Base-by-base conservation (phyloP, 1,140 invertebrate genomes). In the Meloidogyne exigua region DNA sequence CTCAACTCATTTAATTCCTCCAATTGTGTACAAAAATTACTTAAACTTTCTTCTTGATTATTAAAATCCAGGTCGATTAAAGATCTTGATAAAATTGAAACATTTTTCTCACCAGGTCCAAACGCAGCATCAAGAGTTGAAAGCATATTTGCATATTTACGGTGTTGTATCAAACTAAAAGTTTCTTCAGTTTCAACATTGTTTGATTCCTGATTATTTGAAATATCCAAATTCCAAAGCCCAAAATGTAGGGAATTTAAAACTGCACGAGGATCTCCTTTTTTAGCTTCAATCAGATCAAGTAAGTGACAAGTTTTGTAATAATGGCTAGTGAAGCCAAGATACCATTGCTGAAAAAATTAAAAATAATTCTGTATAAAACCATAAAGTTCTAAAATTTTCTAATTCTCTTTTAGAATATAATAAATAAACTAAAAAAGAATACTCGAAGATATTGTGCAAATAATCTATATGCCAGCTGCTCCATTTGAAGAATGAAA, bases 191-290 rank as follows among this genome's bases (percentile, higher is more conserved):
- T 62, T 28, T 36, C 71, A 13, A 7, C 26, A 1, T 5, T 73
- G 9, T 44, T 2, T 66, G 18, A 25, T 73, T 57, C 26, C 9
- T 36, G 4, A 42, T 70, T 70, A 57, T 57, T 57, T 21, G 49
- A 57, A 57, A 57, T 57, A 57, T 57, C 18, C 28, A 36, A 11
- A 26, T 13, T n/a, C 9, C 57, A 65, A 36, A n/a, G 12, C 9
- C 49, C 71, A 28, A 73, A 63, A 64, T 73, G 71, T 23, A 73
- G 36, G 23, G 71, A 23, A 36, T 73, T 73, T 65, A 73, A n/a
- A 62, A 73, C 57, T 23, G 71, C 71, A 73, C 71, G 71, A 13
- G 65, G 36, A 62, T 73, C 71, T 4, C 44, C 44, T 10, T 28
- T 28, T 36, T 73, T 73, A 36, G 12, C 12, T 11, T 32, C 21